Base-by-base conservation (phyloP, 2,888 invertebrate genomes). In the Diaphora mendica region DNA sequence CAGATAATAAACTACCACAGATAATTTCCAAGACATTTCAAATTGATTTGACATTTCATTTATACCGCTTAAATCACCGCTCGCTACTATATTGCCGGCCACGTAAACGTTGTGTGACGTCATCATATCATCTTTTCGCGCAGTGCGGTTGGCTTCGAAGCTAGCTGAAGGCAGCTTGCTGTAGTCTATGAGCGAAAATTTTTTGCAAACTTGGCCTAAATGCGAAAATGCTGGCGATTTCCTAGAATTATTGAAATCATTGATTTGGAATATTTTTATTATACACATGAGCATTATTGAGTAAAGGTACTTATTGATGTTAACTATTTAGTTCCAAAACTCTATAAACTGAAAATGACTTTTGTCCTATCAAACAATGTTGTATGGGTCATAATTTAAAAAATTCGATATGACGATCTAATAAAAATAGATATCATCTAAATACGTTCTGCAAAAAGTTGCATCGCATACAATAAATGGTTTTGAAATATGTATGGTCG, bases 101-200 rank as follows among this genome's bases (percentile, higher is more conserved):
- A 95, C 90, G 71, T 95, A 93, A 0, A 93, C 92, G 20, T 89
- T 91, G 55, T 93, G 92, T 0, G 91, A 86, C 0, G 85, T 83
- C 20, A 92, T 77, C 33, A 95, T 87, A 2, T 94, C 93, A 26
- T 91, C 91, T 0, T 89, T 83, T n/a, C 91, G 79, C 79, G 91
- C 90, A 0, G 77, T 82, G 64, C 86, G 85, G 62, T 87, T 81
- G 0, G 90, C 90, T 55, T 90, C 90, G 44, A 90, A 90, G 70
- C 88, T 90, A 0, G 84, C 85, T 0, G 96, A 95, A 0, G 96
- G 96, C 2, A 95, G 80, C 11, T 91, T 91, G 0, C 85, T 85
- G 71, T 92, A 95, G 79, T 96, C 89, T 64, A 96, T 95, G 0
- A 96, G 80, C 0, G 94, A 93, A 77, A 89, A 96, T 79, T 95